Percentiles rank a stretch among this genome's conserved stretches.
Evolutionary conservation across 2,888 invertebrate genomes (phyloP).

Genomic region (Drosophila falleni): DNA sequence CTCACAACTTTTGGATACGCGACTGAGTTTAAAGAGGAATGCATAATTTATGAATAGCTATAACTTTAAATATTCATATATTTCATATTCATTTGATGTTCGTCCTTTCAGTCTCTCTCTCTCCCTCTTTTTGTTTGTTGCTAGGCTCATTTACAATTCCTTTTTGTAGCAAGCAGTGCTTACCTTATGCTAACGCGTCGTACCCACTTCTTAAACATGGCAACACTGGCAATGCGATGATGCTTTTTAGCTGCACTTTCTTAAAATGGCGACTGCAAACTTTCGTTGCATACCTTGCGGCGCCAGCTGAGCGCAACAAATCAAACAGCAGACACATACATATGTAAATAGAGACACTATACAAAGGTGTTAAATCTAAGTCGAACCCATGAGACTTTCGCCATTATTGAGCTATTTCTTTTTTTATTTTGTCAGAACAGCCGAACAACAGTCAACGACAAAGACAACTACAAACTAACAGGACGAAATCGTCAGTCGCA

Average conservation of each 20-base stretch:
- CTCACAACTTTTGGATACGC: slow-evolving; percentile 8
- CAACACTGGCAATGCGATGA: slow-evolving; percentile 48
- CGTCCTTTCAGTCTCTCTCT: slow-evolving; percentile 25
- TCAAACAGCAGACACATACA: slow-evolving; percentile 15
- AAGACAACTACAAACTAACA: slow-evolving; percentile 67
- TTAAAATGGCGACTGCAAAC: slow-evolving; percentile 36
- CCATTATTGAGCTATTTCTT: slow-evolving; percentile 27
- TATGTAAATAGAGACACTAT: slow-evolving; percentile 1
- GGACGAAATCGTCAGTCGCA: slow-evolving; percentile 48
- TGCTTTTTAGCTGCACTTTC: slow-evolving; percentile 36
- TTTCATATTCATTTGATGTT: slow-evolving; percentile 57
- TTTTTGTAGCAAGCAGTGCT: slow-evolving; percentile 50
- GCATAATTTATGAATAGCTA: slow-evolving; percentile 42
- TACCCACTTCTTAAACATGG: slow-evolving; percentile 85
- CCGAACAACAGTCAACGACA: slow-evolving; percentile 45
- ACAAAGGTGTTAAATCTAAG: slow-evolving; percentile 28
- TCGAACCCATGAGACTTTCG: slow-evolving; percentile 23
- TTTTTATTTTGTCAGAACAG: slow-evolving; percentile 5
- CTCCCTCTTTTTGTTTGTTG: slow-evolving; percentile 3
- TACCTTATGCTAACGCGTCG: slow-evolving; percentile 85
- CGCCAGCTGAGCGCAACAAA: slow-evolving; percentile 45
- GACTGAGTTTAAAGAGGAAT: background rate
- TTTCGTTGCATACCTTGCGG: slow-evolving; percentile 51
- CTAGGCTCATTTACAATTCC: slow-evolving; percentile 55
- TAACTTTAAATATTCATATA: slow-evolving; percentile 39